Percentiles rank a stretch among this genome's conserved stretches.
Evolutionary conservation across 2,888 invertebrate species (phyloP).

Genomic region (Chironomus riparius): DNA sequence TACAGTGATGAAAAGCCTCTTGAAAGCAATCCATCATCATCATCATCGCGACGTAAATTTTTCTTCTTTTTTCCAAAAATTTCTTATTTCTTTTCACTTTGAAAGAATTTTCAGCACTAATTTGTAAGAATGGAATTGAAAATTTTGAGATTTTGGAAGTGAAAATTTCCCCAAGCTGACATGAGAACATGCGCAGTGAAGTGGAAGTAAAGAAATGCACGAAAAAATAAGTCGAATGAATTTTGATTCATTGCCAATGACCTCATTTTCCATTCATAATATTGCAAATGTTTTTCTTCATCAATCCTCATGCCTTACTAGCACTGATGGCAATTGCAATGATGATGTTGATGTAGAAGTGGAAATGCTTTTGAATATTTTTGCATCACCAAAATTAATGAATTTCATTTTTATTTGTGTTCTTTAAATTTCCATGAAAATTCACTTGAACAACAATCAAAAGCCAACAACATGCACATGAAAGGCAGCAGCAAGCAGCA

Average conservation of each 20-base stretch:
- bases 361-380: slow-evolving; percentile 1
- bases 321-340: too few species aligned
- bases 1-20: neutral
- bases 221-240: neutral
- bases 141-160: neutral
- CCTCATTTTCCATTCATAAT: slow-evolving; percentile 6
- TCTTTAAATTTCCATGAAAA: neutral
- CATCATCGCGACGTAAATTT: neutral
- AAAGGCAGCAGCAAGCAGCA: neutral
- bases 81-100: neutral
- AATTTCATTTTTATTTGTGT: neutral
- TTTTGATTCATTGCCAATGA: slow-evolving; percentile 12
- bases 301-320: neutral
- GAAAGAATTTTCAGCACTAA: neutral
- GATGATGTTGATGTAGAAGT: neutral
- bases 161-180: neutral
- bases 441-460: neutral
- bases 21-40: neutral
- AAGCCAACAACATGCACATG: too few species aligned
- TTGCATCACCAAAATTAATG: slow-evolving; percentile 1
- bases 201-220: neutral
- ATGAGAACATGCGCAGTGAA: neutral
- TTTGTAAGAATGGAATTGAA: neutral
- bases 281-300: neutral
- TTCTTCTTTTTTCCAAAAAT: neutral